Conservation (phyloP, 2,113 vertebrate genomes). For the Gallinago jamesoni region DNA sequence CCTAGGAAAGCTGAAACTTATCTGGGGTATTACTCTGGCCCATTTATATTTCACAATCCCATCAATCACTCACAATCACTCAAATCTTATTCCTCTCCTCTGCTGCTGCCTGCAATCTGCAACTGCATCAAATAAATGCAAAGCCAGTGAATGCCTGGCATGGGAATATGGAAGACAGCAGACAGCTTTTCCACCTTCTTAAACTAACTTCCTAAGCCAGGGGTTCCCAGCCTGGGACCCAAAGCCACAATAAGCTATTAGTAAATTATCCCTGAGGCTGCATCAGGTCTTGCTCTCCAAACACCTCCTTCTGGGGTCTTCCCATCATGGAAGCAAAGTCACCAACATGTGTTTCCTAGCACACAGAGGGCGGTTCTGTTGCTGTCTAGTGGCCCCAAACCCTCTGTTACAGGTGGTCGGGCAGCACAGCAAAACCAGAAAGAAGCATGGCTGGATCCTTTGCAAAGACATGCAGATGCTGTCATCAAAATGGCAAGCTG, state of each 20-base stretch:
- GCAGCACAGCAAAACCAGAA: neutral
- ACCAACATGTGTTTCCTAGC: neutral
- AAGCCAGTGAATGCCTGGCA: neutral
- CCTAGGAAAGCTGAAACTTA: neutral
- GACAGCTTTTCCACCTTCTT: neutral
- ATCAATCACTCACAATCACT: neutral
- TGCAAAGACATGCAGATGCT: neutral
- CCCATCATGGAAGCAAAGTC: neutral
- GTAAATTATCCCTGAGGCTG: neutral
- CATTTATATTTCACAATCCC: neutral
- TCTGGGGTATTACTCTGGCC: neutral
- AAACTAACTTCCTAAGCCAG: neutral
- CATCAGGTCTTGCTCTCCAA: neutral
- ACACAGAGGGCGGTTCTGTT: neutral
- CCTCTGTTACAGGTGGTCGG: neutral
- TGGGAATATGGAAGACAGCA: neutral
- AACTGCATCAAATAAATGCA: neutral
- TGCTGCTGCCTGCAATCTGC: neutral
- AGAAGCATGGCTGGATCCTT: neutral
- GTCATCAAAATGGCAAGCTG: conserved; percentile 5
- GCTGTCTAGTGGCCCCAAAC: neutral
- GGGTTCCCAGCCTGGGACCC: neutral
- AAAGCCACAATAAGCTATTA: neutral
- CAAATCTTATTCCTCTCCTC: neutral
- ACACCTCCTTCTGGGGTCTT: neutral